Evolutionary conservation across 2,797 vertebrate species (phyloP), one percentile per base, ranked within the genome.

Genomic region (Enteromius paludinosus): DNA sequence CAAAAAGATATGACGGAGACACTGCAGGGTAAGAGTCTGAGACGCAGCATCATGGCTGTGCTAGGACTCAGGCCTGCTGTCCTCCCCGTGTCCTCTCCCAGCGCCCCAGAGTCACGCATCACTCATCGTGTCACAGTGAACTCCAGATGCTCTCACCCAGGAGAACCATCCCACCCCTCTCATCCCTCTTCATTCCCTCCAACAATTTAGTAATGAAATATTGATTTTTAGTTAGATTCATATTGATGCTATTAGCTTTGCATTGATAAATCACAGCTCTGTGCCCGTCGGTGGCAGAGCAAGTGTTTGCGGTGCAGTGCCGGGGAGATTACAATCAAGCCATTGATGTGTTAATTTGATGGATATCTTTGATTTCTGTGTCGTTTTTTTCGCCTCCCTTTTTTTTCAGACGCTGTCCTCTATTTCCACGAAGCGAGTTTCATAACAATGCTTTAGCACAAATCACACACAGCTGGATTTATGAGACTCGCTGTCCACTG

Each of bases 141-240:
- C 98, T 98, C 97, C 96, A 96, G 95, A 97, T 98, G 97, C 97
- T 98, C 97, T 96, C 94, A 93, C 95, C 95, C 95, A 92, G 92
- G 95, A 97, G 92, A 95, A 95, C 91, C 94, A 95, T 94, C 94
- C 90, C 93, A 94, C 94, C 92, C 93, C 89, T 88, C 95, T 95
- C 96, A 98, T 99, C 96, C 96, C 95, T 99, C 98, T 98, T 99
- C 97, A 98, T 99, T 97, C 96, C 97, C 95, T 94, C 97, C 97
- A 98, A 99, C 98, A 99, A 99, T 99, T 99, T 98, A 97, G 97
- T 99, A 99, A 99, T 99, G 97, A 99, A 99, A 98, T 98, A 99
- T 99, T 98, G 97, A 99, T 99, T 99, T 99, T 98, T 98, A 98
- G 97, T 99, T 99, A 97, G 97, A 99, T 99, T 98, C 97, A 98